Percentiles rank a stretch among this genome's conserved stretches.
phyloP scores from a whole-genome alignment of 2,797 vertebrate species.

The Poecilia wingei region DNA sequence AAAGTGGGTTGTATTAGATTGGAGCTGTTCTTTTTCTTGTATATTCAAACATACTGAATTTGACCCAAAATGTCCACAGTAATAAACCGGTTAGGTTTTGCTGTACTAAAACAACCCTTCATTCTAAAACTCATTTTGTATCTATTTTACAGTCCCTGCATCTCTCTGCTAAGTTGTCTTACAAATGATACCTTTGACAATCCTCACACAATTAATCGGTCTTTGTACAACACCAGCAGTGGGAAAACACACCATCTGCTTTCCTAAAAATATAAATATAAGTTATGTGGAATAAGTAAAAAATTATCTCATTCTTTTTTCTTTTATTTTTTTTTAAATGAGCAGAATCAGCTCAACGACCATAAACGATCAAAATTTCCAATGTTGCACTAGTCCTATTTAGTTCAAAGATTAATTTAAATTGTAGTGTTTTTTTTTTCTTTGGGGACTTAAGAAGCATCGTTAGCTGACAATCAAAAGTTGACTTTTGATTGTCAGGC shows the following conservation, averaged over 20 bases:
- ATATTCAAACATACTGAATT: not conserved
- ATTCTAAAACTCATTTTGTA: not conserved
- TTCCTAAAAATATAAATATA: constrained; percentile 33
- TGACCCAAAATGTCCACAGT: not conserved
- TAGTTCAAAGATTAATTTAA: not conserved
- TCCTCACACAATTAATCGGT: constrained; percentile 26
- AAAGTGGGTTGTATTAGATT: not conserved
- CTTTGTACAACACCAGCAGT: constrained; percentile 23
- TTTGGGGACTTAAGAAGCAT: not conserved
- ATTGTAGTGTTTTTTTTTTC: not conserved
- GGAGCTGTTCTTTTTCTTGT: not conserved
- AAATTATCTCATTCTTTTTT: not conserved
- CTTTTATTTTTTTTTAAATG: constrained; percentile 1
- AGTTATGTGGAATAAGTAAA: not conserved
- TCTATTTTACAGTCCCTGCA: not conserved
- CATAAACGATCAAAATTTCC: constrained; percentile 18
- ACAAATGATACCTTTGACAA: constrained; percentile 34
- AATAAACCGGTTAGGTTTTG: not conserved
- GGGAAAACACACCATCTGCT: constrained; percentile 36
- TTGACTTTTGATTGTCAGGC: no score
- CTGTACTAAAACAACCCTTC: not conserved
- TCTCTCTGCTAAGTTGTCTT: constrained; percentile 13
- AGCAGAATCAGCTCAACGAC: no score
- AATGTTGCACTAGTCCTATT: not conserved
- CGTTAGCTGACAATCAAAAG: not conserved